A percentile compares a stretch with the other conserved stretches of the same genome.
Conservation (phyloP, 2,797 vertebrate species). For the Cephalopachus bancanus region DNA sequence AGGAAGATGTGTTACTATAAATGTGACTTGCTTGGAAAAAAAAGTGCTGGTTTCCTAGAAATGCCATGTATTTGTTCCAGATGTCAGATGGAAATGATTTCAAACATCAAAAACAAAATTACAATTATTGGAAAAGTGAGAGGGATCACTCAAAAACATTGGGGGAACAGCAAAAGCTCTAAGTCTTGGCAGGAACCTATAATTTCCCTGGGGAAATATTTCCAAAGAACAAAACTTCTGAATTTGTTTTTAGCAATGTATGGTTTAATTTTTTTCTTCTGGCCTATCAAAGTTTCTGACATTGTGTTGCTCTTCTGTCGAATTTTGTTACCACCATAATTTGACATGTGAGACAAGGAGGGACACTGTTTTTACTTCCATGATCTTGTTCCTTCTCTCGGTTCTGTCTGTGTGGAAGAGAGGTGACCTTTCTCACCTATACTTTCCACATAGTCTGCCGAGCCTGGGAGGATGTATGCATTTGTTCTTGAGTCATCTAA, state of each 20-base stretch:
- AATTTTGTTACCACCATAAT: background rate
- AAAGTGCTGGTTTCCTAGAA: constrained; percentile 73
- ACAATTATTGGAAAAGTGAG: constrained; percentile 71
- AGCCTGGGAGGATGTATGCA: background rate
- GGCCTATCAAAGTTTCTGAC: background rate
- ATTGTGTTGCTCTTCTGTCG: background rate
- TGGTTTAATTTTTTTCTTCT: constrained; percentile 19
- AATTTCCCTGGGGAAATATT: constrained; percentile 44
- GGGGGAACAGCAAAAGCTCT: background rate
- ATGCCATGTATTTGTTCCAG: constrained; percentile 71
- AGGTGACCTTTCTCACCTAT: background rate
- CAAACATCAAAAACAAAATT: constrained; percentile 77
- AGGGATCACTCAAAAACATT: constrained; percentile 65
- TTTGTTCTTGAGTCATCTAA: background rate
- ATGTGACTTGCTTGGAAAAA: constrained; percentile 53
- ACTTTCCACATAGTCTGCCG: background rate
- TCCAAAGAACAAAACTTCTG: constrained; percentile 55
- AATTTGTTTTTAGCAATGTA: constrained; percentile 22
- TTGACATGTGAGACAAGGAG: background rate
- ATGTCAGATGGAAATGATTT: constrained; percentile 71
- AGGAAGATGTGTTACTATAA: constrained; percentile 58
- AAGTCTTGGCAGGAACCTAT: constrained; percentile 60
- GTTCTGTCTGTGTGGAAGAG: background rate
- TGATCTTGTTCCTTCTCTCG: background rate
- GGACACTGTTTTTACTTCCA: background rate